Conservation (phyloP, 1,140 invertebrate species). For the Anadara kagoshimensis region DNA sequence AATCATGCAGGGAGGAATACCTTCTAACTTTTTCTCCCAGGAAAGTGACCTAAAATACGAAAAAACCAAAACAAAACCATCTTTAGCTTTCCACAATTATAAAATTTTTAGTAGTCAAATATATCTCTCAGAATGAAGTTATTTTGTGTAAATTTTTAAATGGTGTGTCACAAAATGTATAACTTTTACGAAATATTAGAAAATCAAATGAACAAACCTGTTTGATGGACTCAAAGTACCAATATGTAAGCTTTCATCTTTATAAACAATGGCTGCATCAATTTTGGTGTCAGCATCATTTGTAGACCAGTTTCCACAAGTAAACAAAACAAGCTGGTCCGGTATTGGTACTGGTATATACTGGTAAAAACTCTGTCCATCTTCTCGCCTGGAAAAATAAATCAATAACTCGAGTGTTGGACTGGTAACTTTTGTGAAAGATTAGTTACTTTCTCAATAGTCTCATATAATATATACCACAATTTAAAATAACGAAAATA, state of each 20-base stretch:
- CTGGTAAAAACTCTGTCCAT: constrained; percentile 20
- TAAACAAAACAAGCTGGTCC: constrained; percentile 32
- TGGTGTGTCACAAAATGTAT: no score
- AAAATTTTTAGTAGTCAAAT: no score
- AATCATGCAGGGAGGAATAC: not conserved
- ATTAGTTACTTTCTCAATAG: not conserved
- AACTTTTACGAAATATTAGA: no score
- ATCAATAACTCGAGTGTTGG: not conserved
- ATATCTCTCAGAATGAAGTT: no score
- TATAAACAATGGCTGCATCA: constrained; percentile 26
- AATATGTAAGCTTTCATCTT: constrained; percentile 25
- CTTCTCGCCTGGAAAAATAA: constrained; percentile 20
- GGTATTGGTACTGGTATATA: constrained; percentile 31
- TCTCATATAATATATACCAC: not conserved
- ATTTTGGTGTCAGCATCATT: constrained; percentile 11
- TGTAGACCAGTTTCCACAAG: constrained; percentile 36
- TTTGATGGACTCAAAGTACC: constrained; percentile 3
- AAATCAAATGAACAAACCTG: no score
- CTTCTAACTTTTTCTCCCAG: constrained; percentile 19
- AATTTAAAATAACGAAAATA: not conserved
- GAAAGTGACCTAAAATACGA: constrained; percentile 22
- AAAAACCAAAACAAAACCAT: not conserved
- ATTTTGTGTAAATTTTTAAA: no score
- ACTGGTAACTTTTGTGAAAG: not conserved
- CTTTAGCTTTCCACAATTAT: no score